These are phyloP conservation scores for Chymomyza fuscimana DNA, from an alignment of 2,888 invertebrate species.

Conservation along the genomic window DNA sequence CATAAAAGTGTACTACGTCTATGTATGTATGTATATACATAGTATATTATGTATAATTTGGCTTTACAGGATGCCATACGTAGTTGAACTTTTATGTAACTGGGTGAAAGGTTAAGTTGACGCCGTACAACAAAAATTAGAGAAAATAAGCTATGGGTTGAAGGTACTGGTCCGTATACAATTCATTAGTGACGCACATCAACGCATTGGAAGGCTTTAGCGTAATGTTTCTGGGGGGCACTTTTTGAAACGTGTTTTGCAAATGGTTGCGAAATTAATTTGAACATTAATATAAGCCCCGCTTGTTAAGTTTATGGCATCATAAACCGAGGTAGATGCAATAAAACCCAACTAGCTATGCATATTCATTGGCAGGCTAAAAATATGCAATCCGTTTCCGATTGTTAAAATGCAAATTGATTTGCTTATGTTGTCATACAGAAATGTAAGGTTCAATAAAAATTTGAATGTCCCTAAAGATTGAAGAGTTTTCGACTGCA, in stretches of 20 bases:
- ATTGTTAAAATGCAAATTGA: not conserved
- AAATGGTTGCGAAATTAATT: not conserved
- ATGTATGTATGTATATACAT: not conserved
- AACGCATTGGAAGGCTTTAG: not conserved
- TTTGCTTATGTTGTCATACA: not conserved
- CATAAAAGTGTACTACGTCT: slow-evolving; percentile 35
- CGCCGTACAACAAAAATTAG: not conserved
- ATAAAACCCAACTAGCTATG: not conserved
- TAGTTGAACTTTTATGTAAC: slow-evolving; percentile 12
- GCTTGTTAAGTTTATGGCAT: slow-evolving; percentile 11
- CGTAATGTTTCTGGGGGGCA: not conserved
- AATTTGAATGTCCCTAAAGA: too few species aligned
- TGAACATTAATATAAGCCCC: not conserved
- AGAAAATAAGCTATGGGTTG: not conserved
- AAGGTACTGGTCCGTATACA: not conserved
- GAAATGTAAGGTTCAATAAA: too few species aligned
- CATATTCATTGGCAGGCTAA: not conserved
- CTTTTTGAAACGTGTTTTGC: not conserved
- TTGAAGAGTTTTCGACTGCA: too few species aligned
- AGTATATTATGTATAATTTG: slow-evolving; percentile 15
- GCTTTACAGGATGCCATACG: slow-evolving; percentile 30
- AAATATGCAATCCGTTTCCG: not conserved
- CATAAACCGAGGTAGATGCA: slow-evolving; percentile 10
- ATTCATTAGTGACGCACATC: not conserved
- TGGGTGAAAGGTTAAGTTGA: slow-evolving; percentile 19